These are phyloP conservation scores for Argopecten irradians DNA, from an alignment of 1,140 invertebrate species.

Conservation along the genomic window DNA sequence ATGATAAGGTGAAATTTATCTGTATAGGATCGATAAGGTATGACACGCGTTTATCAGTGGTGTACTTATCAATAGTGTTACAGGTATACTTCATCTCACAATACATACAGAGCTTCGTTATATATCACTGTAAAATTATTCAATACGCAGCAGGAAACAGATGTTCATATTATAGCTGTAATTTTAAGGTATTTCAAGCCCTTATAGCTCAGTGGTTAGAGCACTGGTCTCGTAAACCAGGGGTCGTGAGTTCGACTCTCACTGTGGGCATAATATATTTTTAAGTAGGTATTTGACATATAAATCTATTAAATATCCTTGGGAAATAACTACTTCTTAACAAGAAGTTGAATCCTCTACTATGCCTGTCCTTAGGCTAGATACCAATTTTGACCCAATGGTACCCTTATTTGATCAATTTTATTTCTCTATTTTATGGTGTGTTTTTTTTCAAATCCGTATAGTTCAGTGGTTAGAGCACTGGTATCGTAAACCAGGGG, in stretches of 20 bases:
- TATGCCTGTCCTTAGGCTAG: no score
- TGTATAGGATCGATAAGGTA: not conserved
- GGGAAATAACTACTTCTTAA: no score
- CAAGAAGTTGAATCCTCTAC: no score
- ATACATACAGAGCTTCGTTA: not conserved
- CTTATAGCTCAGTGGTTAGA: slow-evolving; percentile 95
- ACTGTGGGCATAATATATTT: slow-evolving; percentile 61
- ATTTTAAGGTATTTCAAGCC: slow-evolving; percentile 77
- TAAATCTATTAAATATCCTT: no score
- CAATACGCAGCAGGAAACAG: not conserved
- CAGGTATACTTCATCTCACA: not conserved
- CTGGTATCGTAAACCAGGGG: slow-evolving; percentile 95
- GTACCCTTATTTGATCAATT: no score
- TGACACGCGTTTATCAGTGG: not conserved
- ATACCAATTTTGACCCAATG: no score
- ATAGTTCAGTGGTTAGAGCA: slow-evolving; percentile 95
- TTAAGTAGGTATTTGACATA: not conserved
- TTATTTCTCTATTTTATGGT: no score
- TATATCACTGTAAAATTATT: not conserved
- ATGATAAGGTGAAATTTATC: not conserved
- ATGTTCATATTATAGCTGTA: not conserved
- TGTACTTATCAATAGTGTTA: not conserved
- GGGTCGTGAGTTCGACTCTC: slow-evolving; percentile 95
- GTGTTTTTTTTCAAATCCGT: no score
- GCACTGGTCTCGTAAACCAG: slow-evolving; percentile 95